phyloP scores from a whole-genome alignment of 1,140 invertebrate genomes.

The Scaptodrosophila lebanonensis region DNA sequence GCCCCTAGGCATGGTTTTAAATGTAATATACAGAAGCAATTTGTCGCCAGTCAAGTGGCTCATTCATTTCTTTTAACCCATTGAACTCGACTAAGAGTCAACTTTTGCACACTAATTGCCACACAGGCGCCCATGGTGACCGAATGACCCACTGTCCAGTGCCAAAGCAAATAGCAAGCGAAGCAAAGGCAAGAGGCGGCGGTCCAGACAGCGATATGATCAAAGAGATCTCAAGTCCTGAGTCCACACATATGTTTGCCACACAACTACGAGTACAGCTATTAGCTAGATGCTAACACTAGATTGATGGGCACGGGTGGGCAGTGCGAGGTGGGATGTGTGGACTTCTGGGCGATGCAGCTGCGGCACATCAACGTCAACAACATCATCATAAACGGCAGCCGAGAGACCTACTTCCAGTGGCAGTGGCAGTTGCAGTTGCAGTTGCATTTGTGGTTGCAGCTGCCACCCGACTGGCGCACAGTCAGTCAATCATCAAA shows the following conservation, averaged over 20 bases:
- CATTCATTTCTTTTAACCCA: too few relatives aligned
- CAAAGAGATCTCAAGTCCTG: slow-evolving; percentile 56
- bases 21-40: too few relatives aligned
- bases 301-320: background rate
- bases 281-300: slow-evolving; percentile 19
- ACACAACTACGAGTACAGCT: slow-evolving; percentile 50
- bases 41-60: too few relatives aligned
- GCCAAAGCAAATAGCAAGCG: slow-evolving; percentile 58
- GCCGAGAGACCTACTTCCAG: slow-evolving; percentile 8
- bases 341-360: slow-evolving; percentile 7
- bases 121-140: slow-evolving; percentile 41
- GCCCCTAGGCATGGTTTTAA: too few relatives aligned
- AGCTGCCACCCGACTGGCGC: slow-evolving; percentile 11
- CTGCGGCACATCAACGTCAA: slow-evolving; percentile 68
- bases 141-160: slow-evolving; percentile 51
- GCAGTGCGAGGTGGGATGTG: slow-evolving; percentile 1
- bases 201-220: slow-evolving; percentile 42
- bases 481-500: slow-evolving; percentile 4
- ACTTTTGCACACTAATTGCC: slow-evolving; percentile 31
- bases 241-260: slow-evolving; percentile 46
- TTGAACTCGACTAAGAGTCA: too few relatives aligned
- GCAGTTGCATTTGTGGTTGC: slow-evolving; percentile 25
- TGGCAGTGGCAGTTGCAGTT: slow-evolving; percentile 14
- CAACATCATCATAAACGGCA: slow-evolving; percentile 43
- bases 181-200: background rate